Conservation (phyloP, 2,797 vertebrate genomes). For the Catamblyrhynchus diadema region DNA sequence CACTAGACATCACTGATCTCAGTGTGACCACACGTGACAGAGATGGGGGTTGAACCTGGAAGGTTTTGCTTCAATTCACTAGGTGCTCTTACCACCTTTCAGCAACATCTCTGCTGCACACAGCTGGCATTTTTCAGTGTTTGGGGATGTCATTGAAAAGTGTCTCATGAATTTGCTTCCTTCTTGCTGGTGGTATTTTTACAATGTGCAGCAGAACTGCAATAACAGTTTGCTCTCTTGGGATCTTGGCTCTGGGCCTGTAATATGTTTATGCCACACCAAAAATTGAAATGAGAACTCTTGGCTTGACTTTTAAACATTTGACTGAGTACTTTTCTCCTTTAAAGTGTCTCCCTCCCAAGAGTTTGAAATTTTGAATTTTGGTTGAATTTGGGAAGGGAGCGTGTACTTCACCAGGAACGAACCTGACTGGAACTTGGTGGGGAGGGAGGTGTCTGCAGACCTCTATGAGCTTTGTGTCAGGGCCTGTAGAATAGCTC, state of each 20-base stretch:
- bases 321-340: background rate
- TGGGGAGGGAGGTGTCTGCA: background rate
- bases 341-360: background rate
- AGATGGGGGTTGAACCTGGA: background rate
- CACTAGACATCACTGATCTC: background rate
- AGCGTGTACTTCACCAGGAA: fast-evolving
- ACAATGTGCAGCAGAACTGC: background rate
- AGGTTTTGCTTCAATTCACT: background rate
- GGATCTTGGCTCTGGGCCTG: background rate
- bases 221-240: background rate
- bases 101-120: background rate
- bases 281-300: background rate
- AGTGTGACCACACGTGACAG: background rate
- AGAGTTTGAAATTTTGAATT: background rate
- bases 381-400: background rate
- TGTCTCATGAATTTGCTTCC: background rate
- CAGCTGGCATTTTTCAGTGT: background rate
- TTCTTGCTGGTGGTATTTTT: background rate
- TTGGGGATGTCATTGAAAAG: background rate
- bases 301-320: background rate
- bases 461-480: background rate
- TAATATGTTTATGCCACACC: background rate
- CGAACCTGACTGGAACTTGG: background rate
- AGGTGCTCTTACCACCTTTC: background rate
- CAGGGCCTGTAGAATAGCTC: background rate